These are phyloP conservation scores for Ariopsis seemanni DNA, from an alignment of 2,113 vertebrate genomes.

Conservation along the genomic window DNA sequence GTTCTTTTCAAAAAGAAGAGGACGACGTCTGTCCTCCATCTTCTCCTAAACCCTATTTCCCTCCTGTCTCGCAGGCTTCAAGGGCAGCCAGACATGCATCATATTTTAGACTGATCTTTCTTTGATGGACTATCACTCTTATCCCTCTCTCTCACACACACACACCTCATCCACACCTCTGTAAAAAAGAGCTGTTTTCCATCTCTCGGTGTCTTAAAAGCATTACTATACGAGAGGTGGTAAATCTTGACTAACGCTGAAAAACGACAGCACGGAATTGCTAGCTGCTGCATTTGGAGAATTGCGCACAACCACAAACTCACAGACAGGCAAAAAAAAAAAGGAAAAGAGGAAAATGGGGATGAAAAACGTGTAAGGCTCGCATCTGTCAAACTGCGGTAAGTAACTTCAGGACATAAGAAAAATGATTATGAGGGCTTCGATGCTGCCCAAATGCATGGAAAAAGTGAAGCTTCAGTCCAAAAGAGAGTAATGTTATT, in stretches of 20 bases:
- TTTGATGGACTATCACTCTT: slow-evolving; percentile 48
- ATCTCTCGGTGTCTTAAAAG: slow-evolving; percentile 42
- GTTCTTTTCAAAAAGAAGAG: slow-evolving; percentile 26
- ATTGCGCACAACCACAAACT: slow-evolving; percentile 29
- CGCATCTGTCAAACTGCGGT: slow-evolving; percentile 59
- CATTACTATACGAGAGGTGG: slow-evolving; percentile 36
- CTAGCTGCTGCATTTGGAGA: slow-evolving; percentile 16
- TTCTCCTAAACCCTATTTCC: slow-evolving; percentile 38
- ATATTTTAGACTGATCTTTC: slow-evolving; percentile 51
- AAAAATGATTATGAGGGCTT: slow-evolving; percentile 72
- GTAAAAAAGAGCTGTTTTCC: slow-evolving; percentile 20
- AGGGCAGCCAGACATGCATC: slow-evolving; percentile 42
- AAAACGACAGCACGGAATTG: slow-evolving; percentile 32
- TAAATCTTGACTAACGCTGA: slow-evolving; percentile 49
- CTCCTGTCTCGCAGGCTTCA: slow-evolving; percentile 30
- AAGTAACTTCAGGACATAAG: slow-evolving; percentile 66
- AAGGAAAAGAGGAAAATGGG: slow-evolving; percentile 1
- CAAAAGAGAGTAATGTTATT: slow-evolving; percentile 60
- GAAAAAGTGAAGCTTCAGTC: slow-evolving; percentile 62
- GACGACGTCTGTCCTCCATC: slow-evolving; percentile 36
- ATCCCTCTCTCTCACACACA: slow-evolving; percentile 27
- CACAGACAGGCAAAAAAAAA: slow-evolving; percentile 27
- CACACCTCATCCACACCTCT: slow-evolving; percentile 25
- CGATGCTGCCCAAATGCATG: slow-evolving; percentile 59
- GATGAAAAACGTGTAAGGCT: slow-evolving; percentile 14